phyloP scores from a whole-genome alignment of 2,113 vertebrate genomes.

The Dasypus novemcinctus region DNA sequence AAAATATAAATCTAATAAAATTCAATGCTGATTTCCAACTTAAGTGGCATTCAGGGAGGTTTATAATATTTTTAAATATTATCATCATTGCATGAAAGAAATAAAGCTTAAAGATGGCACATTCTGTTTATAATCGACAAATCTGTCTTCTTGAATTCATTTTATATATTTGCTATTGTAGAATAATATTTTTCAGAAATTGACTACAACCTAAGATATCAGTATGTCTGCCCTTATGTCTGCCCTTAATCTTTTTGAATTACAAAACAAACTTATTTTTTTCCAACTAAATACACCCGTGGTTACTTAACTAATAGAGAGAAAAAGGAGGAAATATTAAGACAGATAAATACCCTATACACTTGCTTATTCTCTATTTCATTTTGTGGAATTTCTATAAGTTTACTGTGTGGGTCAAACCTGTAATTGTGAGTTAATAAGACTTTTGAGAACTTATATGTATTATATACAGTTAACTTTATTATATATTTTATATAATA shows the following conservation, averaged over 20 bases:
- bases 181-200: not conserved
- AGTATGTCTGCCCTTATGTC: not conserved
- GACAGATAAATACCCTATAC: not conserved
- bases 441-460: not conserved
- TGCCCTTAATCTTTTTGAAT: not conserved
- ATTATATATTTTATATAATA: no score
- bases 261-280: not conserved
- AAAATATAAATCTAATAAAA: not conserved
- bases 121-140: not conserved
- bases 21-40: not conserved
- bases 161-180: not conserved
- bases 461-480: no score
- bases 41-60: not conserved
- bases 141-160: not conserved
- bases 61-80: not conserved
- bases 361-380: not conserved
- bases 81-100: not conserved
- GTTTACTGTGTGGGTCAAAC: not conserved
- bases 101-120: not conserved
- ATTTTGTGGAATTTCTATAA: not conserved
- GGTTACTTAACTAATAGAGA: not conserved
- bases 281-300: not conserved
- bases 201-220: not conserved
- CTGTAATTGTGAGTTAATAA: not conserved
- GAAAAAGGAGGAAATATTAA: not conserved